Conservation (phyloP, 35 echinoderm and acorn worm genomes). For the Amphiura filiformis region DNA sequence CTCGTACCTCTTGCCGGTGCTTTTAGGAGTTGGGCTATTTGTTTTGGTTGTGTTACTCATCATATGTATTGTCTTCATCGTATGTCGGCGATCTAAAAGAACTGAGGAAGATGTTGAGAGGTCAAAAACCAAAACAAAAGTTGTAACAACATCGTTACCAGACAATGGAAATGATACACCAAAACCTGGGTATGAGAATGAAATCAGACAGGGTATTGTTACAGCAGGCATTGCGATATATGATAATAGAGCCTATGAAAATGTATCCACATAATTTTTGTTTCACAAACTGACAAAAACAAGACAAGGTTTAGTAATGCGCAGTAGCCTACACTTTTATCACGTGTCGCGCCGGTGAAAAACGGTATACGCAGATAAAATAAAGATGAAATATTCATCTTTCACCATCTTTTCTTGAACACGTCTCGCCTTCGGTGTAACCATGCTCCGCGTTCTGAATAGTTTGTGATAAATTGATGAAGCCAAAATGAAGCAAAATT, state of each 20-base stretch:
- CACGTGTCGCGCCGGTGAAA: no score
- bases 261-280: no score
- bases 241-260: neutral
- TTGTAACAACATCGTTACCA: neutral
- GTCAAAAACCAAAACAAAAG: neutral
- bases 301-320: no score
- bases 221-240: neutral
- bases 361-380: no score
- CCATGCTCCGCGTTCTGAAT: no score
- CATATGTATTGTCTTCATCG: neutral
- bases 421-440: no score
- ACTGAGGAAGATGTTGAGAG: neutral
- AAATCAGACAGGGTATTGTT: neutral
- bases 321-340: no score
- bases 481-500: no score
- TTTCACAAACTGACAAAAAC: no score
- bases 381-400: no score
- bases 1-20: neutral
- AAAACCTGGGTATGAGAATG: neutral
- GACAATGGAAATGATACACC: neutral
- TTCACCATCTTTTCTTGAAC: no score
- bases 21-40: neutral
- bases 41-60: neutral
- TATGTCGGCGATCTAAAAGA: neutral
- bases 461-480: no score